Evolutionary conservation across 1,140 invertebrate species (phyloP).

Genomic region (Scaptomyza graminum): DNA sequence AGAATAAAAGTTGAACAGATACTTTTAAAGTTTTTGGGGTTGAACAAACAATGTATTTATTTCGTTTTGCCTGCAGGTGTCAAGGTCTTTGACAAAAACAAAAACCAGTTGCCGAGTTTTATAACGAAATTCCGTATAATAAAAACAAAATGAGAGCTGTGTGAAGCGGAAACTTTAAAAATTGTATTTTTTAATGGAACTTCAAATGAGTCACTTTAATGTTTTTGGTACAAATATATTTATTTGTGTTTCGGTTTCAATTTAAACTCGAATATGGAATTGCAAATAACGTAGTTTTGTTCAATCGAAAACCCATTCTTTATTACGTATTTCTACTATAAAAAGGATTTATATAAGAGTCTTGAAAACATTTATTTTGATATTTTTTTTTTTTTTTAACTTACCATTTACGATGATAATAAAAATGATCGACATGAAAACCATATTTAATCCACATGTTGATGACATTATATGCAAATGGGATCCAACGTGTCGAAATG

Average conservation of each 20-base stretch:
- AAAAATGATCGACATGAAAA: constrained; percentile 83
- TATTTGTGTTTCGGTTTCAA: too few species aligned
- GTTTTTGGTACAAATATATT: too few species aligned
- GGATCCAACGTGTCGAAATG: constrained; percentile 64
- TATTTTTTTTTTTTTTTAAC: constrained; percentile 21
- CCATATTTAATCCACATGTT: constrained; percentile 83
- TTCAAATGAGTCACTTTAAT: neutral
- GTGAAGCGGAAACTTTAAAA: constrained; percentile 16
- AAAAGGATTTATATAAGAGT: too few species aligned
- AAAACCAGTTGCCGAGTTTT: constrained; percentile 25
- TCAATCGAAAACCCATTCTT: too few species aligned
- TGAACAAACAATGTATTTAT: constrained; percentile 29
- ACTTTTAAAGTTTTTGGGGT: constrained; percentile 1
- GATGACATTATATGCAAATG: constrained; percentile 81
- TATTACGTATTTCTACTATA: too few species aligned
- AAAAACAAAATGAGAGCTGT: constrained; percentile 9
- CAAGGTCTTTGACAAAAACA: constrained; percentile 25
- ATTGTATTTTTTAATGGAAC: neutral
- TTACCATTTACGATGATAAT: constrained; percentile 84
- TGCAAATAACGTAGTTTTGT: too few species aligned
- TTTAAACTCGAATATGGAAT: too few species aligned
- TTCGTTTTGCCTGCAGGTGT: constrained; percentile 26
- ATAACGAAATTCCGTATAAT: neutral
- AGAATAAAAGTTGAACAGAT: too few species aligned
- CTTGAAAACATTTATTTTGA: too few species aligned